Evolutionary conservation across 2,113 vertebrate species (phyloP).

Genomic region (Sinocyclocheilus anophthalmus): DNA sequence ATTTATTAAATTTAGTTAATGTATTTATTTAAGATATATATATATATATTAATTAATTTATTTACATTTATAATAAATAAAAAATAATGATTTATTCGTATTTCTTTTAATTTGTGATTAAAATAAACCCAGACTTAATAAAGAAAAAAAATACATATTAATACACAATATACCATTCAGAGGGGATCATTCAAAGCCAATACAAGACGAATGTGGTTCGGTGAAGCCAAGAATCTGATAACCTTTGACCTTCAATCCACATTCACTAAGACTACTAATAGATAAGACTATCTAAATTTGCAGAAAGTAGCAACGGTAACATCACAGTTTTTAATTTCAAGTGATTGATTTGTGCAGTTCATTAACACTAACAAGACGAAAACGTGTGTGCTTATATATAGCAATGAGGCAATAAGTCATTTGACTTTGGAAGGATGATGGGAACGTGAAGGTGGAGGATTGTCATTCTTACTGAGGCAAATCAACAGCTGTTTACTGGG

Average conservation of each 20-base stretch:
- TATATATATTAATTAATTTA: no score
- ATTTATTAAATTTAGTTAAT: no score
- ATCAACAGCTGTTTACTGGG: constrained; percentile 49
- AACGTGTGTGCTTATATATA: constrained; percentile 1
- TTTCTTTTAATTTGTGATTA: background rate
- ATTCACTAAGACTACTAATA: background rate
- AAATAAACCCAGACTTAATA: background rate
- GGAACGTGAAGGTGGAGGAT: constrained; percentile 43
- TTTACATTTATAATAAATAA: no score
- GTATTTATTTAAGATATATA: no score
- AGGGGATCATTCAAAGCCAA: background rate
- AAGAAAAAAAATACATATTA: background rate
- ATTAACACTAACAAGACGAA: background rate
- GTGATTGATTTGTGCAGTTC: background rate
- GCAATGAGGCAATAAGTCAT: constrained; percentile 18
- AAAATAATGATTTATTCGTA: no score
- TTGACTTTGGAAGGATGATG: constrained; percentile 30
- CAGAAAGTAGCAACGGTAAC: background rate
- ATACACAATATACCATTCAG: background rate
- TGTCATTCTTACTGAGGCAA: constrained; percentile 47
- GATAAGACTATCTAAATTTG: constrained; percentile 17
- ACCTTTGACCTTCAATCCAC: background rate
- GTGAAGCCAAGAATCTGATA: background rate
- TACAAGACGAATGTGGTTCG: background rate
- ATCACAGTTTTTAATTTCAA: background rate